Evolutionary conservation across 2,797 vertebrate genomes (phyloP), one percentile per base, ranked within the genome.

Genomic region (Halcyon smyrnensis): DNA sequence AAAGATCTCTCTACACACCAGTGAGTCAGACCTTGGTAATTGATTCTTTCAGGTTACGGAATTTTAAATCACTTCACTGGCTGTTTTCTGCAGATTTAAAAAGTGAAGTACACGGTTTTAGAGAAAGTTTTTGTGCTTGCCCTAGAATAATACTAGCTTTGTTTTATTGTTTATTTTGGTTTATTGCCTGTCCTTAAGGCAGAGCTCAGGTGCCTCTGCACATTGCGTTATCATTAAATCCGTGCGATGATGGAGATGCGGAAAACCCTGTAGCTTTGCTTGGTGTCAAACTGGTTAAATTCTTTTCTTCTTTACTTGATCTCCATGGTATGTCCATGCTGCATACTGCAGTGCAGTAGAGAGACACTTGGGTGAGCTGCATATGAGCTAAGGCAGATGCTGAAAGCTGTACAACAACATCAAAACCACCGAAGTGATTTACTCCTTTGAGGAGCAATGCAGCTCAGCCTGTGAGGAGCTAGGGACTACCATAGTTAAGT

Each of bases 341-440:
- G 67, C 83, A 63, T 88, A 63, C 84, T 94, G 92, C 87, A 94
- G 76, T 92, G 84, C 94, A 90, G 80, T 7, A 63, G 63, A 56
- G 82, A 74, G 46, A 12, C 51, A 41, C 79, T 82, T 70, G 62
- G 62, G 46, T 1, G 6, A 54, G 48, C 89, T 83, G 59, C 39
- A 3, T 48, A 9, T 8, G 59, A 88, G 80, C 59, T 53, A 20
- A 71, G 54, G 56, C 34, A 32, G 76, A 12, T n/a, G 18, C 8
- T 39, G 74, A 60, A 51, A 73, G 45, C 50, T 5, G 9, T 82
- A 32, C 39, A 43, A 32, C 39, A 43, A 7, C 30, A 14, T 84
- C 7, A 68, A 28, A 75, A 76, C 43, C 6, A 15, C 51, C 48
- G 39, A n/a, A 51, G 13, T 43, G 56, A 48, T 83, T 59, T 25